Percentiles rank a stretch among this genome's conserved stretches.
Evolutionary conservation across 2,888 invertebrate genomes (phyloP).

Genomic region (Achlya flavicornis): DNA sequence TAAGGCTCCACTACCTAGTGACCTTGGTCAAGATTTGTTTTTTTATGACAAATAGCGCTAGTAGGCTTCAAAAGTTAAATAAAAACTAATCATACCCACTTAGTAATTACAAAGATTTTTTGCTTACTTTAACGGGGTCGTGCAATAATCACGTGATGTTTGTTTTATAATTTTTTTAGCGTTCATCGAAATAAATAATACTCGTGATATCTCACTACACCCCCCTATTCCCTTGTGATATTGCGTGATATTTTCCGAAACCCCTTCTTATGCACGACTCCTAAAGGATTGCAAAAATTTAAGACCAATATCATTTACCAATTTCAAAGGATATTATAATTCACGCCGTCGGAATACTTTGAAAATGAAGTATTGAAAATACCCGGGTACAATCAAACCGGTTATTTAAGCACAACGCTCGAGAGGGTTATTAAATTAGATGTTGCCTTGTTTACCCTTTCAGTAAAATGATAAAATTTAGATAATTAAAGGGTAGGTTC

Average conservation of each 20-base stretch:
- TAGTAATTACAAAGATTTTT: neutral
- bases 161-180: too few relatives aligned
- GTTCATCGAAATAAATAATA: too few relatives aligned
- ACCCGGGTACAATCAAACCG: neutral
- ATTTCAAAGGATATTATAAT: neutral
- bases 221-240: too few relatives aligned
- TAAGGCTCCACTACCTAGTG: constrained; percentile 38
- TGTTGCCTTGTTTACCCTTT: neutral
- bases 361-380: neutral
- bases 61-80: neutral
- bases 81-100: neutral
- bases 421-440: neutral
- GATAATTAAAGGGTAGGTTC: neutral
- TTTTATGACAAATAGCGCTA: constrained; percentile 12
- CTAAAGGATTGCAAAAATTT: too few relatives aligned
- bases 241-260: too few relatives aligned
- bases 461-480: neutral
- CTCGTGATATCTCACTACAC: too few relatives aligned
- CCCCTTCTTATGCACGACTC: too few relatives aligned
- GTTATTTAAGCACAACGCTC: neutral
- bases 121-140: too few relatives aligned
- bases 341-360: neutral
- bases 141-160: too few relatives aligned
- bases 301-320: neutral
- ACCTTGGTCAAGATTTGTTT: constrained; percentile 65